Evolutionary conservation across 2,113 vertebrate species (phyloP), one percentile per base, ranked within the genome.

Genomic region (Mus pahari): DNA sequence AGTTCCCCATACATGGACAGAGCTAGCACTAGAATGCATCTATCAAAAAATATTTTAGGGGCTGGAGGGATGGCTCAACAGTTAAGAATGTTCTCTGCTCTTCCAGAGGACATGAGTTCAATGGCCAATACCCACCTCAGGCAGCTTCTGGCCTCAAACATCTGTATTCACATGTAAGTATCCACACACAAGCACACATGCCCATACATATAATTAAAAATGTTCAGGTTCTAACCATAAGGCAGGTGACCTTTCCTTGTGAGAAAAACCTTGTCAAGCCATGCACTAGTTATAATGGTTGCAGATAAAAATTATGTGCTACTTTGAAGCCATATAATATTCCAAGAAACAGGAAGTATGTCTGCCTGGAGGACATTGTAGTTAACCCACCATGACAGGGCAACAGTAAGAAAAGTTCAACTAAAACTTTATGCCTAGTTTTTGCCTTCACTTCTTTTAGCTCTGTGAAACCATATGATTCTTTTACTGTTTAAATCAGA

Each of bases 361-460:
- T 82, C 50, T n/a, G 11, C 50, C 62, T 50, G 31, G 28, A 68
- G 33, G 33, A 82, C 22, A 68, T n/a, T 74, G 28, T 39, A 82
- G 19, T 78, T 96, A 39, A 79, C 62, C n/a, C 19, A 39, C n/a
- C 39, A 66, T 36, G n/a, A 75, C 88, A 71, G 36, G 58, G 93
- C 89, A 68, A 62, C 26, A 81, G 48, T 71, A 86, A 86, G 31
- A 53, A 96, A 75, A 87, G 9, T 79, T 88, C 45, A 92, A 70
- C 26, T 60, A 39, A 53, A 50, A 81, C n/a, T 17, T 64, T 78
- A 50, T 78, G 17, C 36, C 64, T 92, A 68, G 64, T 73, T 86
- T 95, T 62, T 87, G 81, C 50, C 16, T 26, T 24, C 60, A 55
- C 89, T 94, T 94, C 39, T 88, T 96, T 94, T 90, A 79, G 28